These are phyloP conservation scores for Cephalopterus ornatus DNA, from an alignment of 2,113 vertebrate species.

Conservation along the genomic window DNA sequence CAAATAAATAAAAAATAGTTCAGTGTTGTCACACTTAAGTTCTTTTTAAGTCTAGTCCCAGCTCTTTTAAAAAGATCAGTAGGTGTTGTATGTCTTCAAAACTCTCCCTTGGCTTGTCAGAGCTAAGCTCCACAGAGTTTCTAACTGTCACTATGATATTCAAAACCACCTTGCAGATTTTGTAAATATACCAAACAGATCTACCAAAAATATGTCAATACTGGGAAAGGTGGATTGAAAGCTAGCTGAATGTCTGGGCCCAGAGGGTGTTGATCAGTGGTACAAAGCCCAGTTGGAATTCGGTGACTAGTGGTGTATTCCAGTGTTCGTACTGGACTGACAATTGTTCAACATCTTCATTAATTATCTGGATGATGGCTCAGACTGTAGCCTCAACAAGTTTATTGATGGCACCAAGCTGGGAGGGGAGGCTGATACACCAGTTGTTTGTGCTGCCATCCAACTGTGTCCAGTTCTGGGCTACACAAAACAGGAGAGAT, in stretches of 20 bases:
- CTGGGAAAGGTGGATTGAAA: neutral
- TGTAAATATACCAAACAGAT: neutral
- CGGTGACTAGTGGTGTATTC: no score
- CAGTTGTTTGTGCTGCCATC: neutral
- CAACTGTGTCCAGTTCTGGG: neutral
- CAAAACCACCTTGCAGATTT: neutral
- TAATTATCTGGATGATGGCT: neutral
- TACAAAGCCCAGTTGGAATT: neutral
- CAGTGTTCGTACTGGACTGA: no score
- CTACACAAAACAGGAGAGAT: neutral
- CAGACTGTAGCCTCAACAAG: neutral
- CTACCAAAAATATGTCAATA: neutral
- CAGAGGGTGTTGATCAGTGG: neutral
- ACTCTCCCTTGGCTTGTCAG: neutral
- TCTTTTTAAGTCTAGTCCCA: neutral
- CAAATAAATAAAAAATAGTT: neutral
- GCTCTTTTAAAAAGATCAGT: neutral
- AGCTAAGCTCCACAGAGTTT: neutral
- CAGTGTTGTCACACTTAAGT: neutral
- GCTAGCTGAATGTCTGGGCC: neutral
- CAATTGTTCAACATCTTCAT: neutral
- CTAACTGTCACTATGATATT: neutral
- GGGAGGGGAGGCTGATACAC: neutral
- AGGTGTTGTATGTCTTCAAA: neutral
- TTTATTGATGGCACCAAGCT: neutral